Evolutionary conservation across 2,113 vertebrate species (phyloP).

Genomic region (Spermophilus dauricus): DNA sequence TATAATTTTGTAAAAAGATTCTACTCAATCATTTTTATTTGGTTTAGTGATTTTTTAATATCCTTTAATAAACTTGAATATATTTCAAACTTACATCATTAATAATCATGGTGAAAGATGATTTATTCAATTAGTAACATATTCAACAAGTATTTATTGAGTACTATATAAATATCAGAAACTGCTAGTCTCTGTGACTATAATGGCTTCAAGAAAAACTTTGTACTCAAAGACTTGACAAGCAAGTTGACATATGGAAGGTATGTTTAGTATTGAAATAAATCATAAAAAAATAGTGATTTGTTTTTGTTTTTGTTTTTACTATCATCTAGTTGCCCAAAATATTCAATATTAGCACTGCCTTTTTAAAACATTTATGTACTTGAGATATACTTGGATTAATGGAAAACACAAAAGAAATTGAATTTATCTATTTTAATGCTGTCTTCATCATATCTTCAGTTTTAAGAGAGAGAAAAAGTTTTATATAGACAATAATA

Average conservation of each 20-base stretch:
- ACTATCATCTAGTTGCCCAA: background rate
- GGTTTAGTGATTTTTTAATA: background rate
- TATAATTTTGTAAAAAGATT: background rate
- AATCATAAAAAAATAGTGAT: background rate
- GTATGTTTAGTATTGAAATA: background rate
- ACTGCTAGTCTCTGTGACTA: background rate
- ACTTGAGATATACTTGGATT: background rate
- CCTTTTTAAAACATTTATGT: constrained; percentile 34
- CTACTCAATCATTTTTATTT: background rate
- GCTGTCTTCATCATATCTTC: background rate
- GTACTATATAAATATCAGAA: background rate
- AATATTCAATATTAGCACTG: background rate
- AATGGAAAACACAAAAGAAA: background rate
- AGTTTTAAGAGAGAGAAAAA: background rate
- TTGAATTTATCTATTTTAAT: background rate
- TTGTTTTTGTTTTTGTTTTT: background rate
- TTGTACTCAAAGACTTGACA: background rate
- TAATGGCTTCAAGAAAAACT: background rate
- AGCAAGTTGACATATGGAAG: background rate
- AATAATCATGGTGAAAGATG: background rate
- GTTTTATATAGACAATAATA: background rate
- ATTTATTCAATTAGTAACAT: constrained; percentile 43
- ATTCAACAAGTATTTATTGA: background rate
- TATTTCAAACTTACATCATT: background rate
- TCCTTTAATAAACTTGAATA: background rate